Evolutionary conservation across 2,888 invertebrate species (phyloP), one percentile per base, ranked within the genome.

Genomic region (Amblyjoppa proteus): DNA sequence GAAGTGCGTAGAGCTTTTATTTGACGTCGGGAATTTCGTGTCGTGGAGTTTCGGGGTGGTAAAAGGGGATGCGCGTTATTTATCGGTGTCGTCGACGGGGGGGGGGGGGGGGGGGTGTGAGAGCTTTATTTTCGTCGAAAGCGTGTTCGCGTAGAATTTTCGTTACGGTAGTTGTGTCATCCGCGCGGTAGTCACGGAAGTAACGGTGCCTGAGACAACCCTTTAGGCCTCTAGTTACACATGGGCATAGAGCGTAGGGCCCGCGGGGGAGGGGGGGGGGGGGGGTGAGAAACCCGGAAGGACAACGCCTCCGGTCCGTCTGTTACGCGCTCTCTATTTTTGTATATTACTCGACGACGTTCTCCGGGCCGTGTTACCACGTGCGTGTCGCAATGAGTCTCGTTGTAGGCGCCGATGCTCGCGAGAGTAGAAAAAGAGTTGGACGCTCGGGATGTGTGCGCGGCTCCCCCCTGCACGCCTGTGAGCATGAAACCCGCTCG

Each of bases 291-390:
- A 70, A 75, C 80, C 80, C 76, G 84, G 76, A 84, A 76, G 80
- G 69, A 66, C 66, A 13, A 69, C 74, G 69, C 64, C 71, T 69
- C 83, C 49, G 66, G 70, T 66, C 71, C 75, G 74, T 76, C 75
- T 80, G 80, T 84, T 84, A 76, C 84, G 80, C 56, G 76, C 80
- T 84, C 76, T 80, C 83, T 80, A 84, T 84, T 80, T 84, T 84
- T 80, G 75, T 69, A 73, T 61, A 25, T 64, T 28, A 25, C 64
- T 66, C 69, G 69, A 45, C 71, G 64, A 61, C n/a, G 69, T 76
- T 76, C 49, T 16, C 34, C 49, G 28, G 3, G 28, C 38, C 20
- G 75, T 49, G 81, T 58, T 49, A 64, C 45, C 75, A 61, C 75
- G 68, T 81, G 81, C 75, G 69, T 75, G 81, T 75, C 81, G 81